Percentiles rank a stretch among this genome's conserved stretches.
Conservation (phyloP, 1,140 invertebrate species). For the Lepidurus couesii region DNA sequence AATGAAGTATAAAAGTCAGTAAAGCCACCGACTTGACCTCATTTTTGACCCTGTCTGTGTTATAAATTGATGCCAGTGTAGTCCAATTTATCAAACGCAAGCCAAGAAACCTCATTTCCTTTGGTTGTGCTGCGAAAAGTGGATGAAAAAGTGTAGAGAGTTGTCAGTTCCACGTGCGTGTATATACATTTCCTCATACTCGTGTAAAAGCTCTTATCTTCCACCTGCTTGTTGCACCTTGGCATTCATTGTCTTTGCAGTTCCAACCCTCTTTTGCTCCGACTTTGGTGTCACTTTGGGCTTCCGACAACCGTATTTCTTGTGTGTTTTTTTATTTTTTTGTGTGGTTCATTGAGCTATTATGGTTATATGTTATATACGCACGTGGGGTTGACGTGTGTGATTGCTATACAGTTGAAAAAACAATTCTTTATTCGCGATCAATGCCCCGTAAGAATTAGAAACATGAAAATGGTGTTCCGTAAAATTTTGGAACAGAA, state of each 20-base stretch:
- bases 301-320: too few species aligned
- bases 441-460: not conserved
- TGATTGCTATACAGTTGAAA: not conserved
- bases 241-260: not conserved
- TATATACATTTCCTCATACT: not conserved
- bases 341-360: too few species aligned
- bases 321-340: too few species aligned
- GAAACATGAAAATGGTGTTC: not conserved
- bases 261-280: not conserved
- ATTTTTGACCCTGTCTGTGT: slow-evolving; percentile 6
- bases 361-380: too few species aligned
- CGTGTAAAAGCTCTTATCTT: not conserved
- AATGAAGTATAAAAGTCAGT: slow-evolving; percentile 8
- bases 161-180: not conserved
- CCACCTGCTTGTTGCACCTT: not conserved
- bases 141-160: not conserved
- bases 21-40: slow-evolving; percentile 20
- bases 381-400: not conserved
- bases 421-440: not conserved
- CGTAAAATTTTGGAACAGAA: not conserved
- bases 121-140: not conserved
- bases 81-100: not conserved
- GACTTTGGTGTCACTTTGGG: not conserved
- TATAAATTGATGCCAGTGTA: slow-evolving; percentile 1
- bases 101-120: not conserved